These are phyloP conservation scores for Arctia plantaginis DNA, from an alignment of 2,888 invertebrate genomes.

Conservation along the genomic window DNA sequence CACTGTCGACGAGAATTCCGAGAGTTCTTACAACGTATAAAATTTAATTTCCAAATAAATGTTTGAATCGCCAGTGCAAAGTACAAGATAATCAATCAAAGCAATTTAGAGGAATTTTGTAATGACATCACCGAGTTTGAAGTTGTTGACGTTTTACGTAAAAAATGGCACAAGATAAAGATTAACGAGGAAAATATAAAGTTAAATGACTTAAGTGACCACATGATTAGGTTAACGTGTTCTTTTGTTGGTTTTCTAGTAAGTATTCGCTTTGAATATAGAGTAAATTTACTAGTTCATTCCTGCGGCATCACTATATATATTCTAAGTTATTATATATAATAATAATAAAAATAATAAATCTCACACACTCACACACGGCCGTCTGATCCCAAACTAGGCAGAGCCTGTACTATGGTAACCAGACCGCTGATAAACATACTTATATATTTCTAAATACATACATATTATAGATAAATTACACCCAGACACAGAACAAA, in stretches of 20 bases:
- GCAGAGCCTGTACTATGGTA: too few species aligned
- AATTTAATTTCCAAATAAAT: neutral
- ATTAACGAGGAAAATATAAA: neutral
- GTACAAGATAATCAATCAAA: neutral
- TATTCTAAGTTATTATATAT: too few species aligned
- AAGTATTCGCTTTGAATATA: neutral
- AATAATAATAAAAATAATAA: too few species aligned
- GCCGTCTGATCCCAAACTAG: too few species aligned
- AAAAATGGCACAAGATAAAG: neutral
- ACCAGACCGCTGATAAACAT: too few species aligned
- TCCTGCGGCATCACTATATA: too few species aligned
- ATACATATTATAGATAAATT: too few species aligned
- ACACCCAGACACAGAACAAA: too few species aligned
- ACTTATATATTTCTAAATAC: too few species aligned
- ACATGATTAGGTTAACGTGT: neutral
- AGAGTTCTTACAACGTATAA: neutral
- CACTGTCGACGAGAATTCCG: neutral
- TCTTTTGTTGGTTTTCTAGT: neutral
- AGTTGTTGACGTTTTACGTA: neutral
- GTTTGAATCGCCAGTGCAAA: conserved; percentile 1
- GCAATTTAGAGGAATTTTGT: neutral
- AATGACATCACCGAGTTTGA: conserved; percentile 1
- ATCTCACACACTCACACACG: too few species aligned
- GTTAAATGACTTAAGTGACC: neutral
- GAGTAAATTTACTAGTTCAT: too few species aligned